A percentile compares a stretch with the other conserved stretches of the same genome.
Evolutionary conservation across 2,113 vertebrate genomes (phyloP).

Genomic region (Gymnarchus niloticus): DNA sequence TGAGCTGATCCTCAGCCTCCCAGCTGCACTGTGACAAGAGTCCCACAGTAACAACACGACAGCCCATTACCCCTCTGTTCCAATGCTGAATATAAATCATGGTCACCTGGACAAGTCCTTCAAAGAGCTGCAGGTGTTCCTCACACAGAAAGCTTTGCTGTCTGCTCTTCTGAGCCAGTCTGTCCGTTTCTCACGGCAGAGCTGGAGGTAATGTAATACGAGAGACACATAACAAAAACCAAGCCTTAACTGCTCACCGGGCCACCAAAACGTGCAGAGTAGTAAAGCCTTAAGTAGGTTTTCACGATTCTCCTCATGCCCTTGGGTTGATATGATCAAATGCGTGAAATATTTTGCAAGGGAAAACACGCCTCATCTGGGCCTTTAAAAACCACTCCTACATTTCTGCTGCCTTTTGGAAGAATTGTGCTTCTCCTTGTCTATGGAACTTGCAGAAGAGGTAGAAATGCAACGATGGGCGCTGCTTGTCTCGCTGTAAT

Average conservation of each 20-base stretch:
- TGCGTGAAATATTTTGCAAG: background rate
- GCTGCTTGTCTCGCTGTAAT: background rate
- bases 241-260: background rate
- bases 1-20: background rate
- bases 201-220: background rate
- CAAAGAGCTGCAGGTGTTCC: background rate
- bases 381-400: background rate
- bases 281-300: background rate
- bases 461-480: background rate
- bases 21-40: background rate
- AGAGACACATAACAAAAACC: background rate
- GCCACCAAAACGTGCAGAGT: background rate
- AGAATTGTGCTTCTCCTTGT: background rate
- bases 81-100: background rate
- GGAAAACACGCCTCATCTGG: background rate
- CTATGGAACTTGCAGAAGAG: background rate
- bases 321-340: slow-evolving; percentile 7
- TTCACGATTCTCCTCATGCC: background rate
- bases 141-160: background rate
- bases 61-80: background rate
- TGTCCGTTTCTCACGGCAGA: background rate
- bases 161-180: background rate
- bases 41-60: background rate
- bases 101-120: too few relatives aligned
- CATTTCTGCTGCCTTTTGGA: background rate